Evolutionary conservation across 2,113 vertebrate genomes (phyloP).

Genomic region (Lasiurus cinereus): DNA sequence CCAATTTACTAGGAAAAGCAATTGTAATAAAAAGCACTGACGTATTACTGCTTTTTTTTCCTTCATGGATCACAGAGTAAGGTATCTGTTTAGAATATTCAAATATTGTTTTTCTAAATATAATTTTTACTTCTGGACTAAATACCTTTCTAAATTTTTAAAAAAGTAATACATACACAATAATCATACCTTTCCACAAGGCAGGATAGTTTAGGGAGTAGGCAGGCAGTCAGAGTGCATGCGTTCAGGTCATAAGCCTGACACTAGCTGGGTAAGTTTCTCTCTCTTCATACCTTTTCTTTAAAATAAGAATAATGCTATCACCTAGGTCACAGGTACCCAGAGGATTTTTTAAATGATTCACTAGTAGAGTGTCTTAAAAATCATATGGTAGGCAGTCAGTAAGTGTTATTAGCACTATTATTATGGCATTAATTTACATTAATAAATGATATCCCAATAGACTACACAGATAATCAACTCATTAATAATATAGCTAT

Average conservation of each 20-base stretch:
- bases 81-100: not conserved
- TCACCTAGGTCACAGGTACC: not conserved
- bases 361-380: not conserved
- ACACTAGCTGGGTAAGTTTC: not conserved
- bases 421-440: not conserved
- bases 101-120: not conserved
- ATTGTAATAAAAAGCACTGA: not conserved
- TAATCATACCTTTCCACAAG: not conserved
- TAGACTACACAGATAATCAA: not conserved
- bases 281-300: not conserved
- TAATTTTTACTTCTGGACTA: not conserved
- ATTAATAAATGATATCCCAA: not conserved
- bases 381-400: not conserved
- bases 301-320: not conserved
- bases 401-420: not conserved
- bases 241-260: not conserved
- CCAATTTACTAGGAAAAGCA: slow-evolving; percentile 4
- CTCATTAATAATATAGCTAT: not conserved
- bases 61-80: not conserved
- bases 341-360: not conserved
- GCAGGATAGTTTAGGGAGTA: not conserved
- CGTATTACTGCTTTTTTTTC: not conserved
- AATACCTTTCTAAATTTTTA: not conserved
- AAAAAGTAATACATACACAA: slow-evolving; percentile 6
- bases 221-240: not conserved